Conservation (phyloP, 2,888 invertebrate genomes). For the Sycophila texana region DNA sequence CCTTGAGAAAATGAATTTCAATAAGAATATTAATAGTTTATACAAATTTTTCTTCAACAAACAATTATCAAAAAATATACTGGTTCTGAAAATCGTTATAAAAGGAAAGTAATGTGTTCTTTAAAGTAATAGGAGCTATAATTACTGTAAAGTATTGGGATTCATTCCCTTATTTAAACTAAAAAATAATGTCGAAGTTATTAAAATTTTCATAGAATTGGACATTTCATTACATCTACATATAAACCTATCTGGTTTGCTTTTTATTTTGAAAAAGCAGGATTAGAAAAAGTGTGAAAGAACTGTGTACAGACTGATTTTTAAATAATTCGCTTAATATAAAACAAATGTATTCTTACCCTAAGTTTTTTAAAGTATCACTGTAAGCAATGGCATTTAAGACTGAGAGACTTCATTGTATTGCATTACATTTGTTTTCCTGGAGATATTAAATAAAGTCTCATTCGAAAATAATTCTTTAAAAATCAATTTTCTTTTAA, state of each 20-base stretch:
- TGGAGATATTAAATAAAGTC: neutral
- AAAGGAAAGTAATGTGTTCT: neutral
- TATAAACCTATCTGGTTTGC: conserved; percentile 4
- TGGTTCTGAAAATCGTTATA: neutral
- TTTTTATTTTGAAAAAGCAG: conserved; percentile 18
- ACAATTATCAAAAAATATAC: conserved; percentile 33
- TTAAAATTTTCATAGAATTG: conserved; percentile 14
- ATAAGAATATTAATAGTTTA: conserved; percentile 10
- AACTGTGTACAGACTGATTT: conserved; percentile 64
- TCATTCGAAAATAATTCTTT: conserved; percentile 8
- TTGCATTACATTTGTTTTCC: neutral
- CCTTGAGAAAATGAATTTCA: neutral
- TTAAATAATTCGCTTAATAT: conserved; percentile 40
- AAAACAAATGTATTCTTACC: conserved; percentile 57
- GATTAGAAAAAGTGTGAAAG: conserved; percentile 64
- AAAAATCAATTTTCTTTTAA: conserved; percentile 39
- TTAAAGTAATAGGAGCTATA: neutral
- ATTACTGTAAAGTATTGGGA: conserved; percentile 10
- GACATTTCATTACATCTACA: conserved; percentile 4
- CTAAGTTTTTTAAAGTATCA: conserved; percentile 50
- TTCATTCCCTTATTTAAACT: neutral
- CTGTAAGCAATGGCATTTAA: conserved; percentile 41
- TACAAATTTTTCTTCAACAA: conserved; percentile 17
- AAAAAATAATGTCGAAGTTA: conserved; percentile 4
- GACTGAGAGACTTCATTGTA: conserved; percentile 26